These are phyloP conservation scores for Acleris cristana DNA, from an alignment of 2,888 invertebrate genomes.

Conservation along the genomic window DNA sequence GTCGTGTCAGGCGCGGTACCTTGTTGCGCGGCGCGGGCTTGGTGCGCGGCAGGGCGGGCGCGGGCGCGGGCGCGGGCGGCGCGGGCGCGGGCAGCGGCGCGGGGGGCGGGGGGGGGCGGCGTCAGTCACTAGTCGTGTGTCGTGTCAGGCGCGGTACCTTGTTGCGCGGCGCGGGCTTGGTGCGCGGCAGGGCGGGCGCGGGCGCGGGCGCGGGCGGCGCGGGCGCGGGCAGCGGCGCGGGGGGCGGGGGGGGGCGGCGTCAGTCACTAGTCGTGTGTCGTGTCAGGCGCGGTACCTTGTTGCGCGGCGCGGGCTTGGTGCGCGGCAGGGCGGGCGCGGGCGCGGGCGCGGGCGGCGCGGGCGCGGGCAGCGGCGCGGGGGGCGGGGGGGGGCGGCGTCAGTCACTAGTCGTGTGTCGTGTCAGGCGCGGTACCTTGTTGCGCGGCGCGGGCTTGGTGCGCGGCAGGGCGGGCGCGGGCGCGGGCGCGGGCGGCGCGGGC, in stretches of 20 bases:
- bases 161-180: conserved; percentile 42
- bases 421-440: conserved; percentile 40
- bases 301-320: conserved; percentile 41
- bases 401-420: not conserved
- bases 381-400: conserved; percentile 38
- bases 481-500: conserved; percentile 60
- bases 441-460: conserved; percentile 43
- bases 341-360: conserved; percentile 60
- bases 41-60: no score
- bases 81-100: no score
- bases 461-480: conserved; percentile 36
- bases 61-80: no score
- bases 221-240: conserved; percentile 53
- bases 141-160: conserved; percentile 40
- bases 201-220: conserved; percentile 57
- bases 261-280: no score
- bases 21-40: no score
- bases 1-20: no score
- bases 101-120: no score
- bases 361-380: conserved; percentile 50
- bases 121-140: no score
- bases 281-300: conserved; percentile 40
- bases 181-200: conserved; percentile 36
- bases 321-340: conserved; percentile 38
- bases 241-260: conserved; percentile 38